Conservation (phyloP, 1,140 invertebrate genomes). For the Apocrypta bakeri region DNA sequence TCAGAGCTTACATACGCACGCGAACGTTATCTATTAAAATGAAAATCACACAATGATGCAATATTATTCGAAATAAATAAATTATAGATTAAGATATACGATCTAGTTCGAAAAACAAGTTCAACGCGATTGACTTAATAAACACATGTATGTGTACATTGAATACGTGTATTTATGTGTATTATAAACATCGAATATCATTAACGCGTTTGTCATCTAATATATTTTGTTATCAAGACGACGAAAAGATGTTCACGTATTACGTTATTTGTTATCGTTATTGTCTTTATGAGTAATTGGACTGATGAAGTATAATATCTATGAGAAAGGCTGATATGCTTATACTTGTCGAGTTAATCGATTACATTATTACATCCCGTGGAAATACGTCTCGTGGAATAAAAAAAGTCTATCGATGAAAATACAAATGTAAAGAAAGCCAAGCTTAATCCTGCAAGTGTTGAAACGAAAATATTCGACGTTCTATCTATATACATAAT, state of each 20-base stretch:
- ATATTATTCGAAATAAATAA: too few species aligned
- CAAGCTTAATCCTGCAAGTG: neutral
- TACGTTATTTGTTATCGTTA: neutral
- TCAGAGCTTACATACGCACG: neutral
- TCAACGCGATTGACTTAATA: too few species aligned
- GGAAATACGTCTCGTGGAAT: too few species aligned
- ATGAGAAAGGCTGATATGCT: neutral
- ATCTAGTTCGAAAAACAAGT: too few species aligned
- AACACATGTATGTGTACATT: too few species aligned
- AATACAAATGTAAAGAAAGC: neutral
- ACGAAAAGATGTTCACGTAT: neutral
- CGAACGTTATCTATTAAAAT: too few species aligned
- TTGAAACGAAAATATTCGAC: neutral
- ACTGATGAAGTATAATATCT: slow-evolving; percentile 9
- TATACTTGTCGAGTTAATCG: neutral
- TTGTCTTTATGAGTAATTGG: neutral
- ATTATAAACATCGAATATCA: neutral
- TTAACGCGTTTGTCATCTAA: neutral
- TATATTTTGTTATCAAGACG: neutral
- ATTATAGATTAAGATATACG: too few species aligned
- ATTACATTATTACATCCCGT: too few species aligned
- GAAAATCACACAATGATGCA: too few species aligned
- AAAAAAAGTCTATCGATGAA: too few species aligned
- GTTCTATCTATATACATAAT: too few species aligned
- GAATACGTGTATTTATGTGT: too few species aligned